Base-by-base conservation (phyloP, 2,888 invertebrate genomes). In the Peribatodes rhomboidaria region DNA sequence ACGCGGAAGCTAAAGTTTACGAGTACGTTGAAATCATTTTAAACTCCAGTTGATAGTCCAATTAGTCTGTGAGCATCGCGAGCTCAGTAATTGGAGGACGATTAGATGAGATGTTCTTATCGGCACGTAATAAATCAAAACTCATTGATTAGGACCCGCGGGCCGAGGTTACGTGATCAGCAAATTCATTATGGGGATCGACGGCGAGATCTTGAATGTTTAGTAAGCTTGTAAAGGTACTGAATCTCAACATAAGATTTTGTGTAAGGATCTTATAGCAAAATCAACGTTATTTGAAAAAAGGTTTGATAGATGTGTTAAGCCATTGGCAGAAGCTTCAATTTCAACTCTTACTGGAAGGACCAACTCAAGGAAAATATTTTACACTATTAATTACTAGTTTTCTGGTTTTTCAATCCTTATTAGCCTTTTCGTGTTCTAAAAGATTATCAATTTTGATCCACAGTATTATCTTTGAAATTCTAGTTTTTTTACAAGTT, bases 1-100 rank as follows among this genome's bases (percentile, higher is more conserved):
- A 85, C 85, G 81, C 83, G 85, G 65, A 81, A 78, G 75, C 76
- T 75, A 75, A 78, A 75, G 72, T 78, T 76, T 63, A 53, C 41
- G 53, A 54, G 44, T 59, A 70, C 74, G 73, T 71, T 76, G 78
- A 79, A 79, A 79, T 75, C 74, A 70, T 73, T 74, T 76, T 70
- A 64, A 71, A 75, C 68, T 74, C 71, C 69, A 65, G 71, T 67
- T 74, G 70, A 66, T 73, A 69, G 71, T 69, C 69, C 74, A 76
- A 76, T 80, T 78, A 79, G 74, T 16, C 13, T 41, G 20, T 37
- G 35, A 41, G 39, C 18, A 14, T 44, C 39, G 53, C 14, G 27
- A n/a, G 31, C 44, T 20, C 27, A 14, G 35, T 61, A 61, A 31
- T 46, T 54, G 37, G 16, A 27, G 46, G 42, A n/a, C 22, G 61